Base-by-base conservation (phyloP, 2,888 invertebrate genomes). In the Leptinotarsa peninsularis region DNA sequence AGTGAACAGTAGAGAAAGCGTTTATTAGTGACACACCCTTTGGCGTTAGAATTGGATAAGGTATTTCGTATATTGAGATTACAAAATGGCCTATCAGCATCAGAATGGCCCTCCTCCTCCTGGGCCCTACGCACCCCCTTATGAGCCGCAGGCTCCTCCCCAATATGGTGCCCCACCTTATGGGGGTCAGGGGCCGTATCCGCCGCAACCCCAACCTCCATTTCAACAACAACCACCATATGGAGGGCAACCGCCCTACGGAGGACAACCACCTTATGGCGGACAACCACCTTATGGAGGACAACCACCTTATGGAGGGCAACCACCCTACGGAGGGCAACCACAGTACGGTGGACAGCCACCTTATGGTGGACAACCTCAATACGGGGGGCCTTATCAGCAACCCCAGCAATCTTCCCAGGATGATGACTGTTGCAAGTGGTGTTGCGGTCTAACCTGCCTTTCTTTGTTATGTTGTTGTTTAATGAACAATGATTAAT, bases 391-490 rank as follows among this genome's bases (percentile, higher is more conserved):
- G 18, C 72, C 70, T 23, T 50, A 63, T 15, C 74, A 67, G 2
- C 63, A 54, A 18, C 71, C 58, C 18, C 75, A 71, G 58, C 77
- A 71, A 23, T 70, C 72, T n/a, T 67, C 68, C n/a, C 70, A 74
- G 56, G 76, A 76, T 60, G 75, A 75, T 74, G 78, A 78, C 63
- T 78, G 78, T 23, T 78, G 78, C 66, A 78, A 78, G 71, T 80
- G 80, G 80, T 80, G 80, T 58, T 80, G 80, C 56, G 78, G 78
- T 49, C 67, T 80, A 23, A 76, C 78, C 14, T 80, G 80, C 58
- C 66, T 80, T 18, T 80, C 80, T 4, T 66, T 80, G 63, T 50
- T 80, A 50, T 80, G 80, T 68, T 80, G 80, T 70, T 80, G 80
- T 77, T 72, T 80, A 10, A 78, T 78, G 78, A 75, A 78, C 52